phyloP scores from a whole-genome alignment of 1,140 invertebrate species.

The Aphelinus atriplicis region DNA sequence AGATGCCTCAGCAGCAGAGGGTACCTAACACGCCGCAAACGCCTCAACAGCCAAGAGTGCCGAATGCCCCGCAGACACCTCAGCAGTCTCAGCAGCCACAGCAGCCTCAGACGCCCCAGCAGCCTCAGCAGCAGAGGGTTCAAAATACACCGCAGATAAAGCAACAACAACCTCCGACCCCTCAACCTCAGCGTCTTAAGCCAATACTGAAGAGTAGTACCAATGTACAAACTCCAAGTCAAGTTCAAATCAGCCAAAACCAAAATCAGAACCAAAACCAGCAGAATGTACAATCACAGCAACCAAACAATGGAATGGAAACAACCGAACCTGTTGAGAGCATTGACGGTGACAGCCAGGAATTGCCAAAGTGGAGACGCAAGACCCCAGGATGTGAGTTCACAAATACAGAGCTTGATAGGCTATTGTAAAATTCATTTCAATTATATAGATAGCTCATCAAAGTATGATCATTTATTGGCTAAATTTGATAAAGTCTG shows the following conservation, averaged over 20 bases:
- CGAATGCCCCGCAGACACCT: constrained; percentile 30
- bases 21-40: constrained; percentile 35
- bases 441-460: background rate
- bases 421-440: background rate
- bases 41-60: constrained; percentile 30
- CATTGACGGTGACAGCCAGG: constrained; percentile 43
- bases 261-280: constrained; percentile 18
- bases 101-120: constrained; percentile 26
- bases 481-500: too few species aligned
- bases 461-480: background rate
- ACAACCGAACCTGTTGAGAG: constrained; percentile 38
- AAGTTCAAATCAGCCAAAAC: constrained; percentile 18
- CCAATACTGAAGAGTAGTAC: constrained; percentile 58
- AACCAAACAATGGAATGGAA: constrained; percentile 26
- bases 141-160: constrained; percentile 38
- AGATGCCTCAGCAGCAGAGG: constrained; percentile 41
- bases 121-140: constrained; percentile 26
- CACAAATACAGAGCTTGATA: background rate
- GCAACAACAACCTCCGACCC: constrained; percentile 27
- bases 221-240: constrained; percentile 13
- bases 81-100: constrained; percentile 29
- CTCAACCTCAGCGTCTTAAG: constrained; percentile 54
- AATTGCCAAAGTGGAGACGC: constrained; percentile 57
- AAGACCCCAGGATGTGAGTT: constrained; percentile 58
- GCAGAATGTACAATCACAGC: constrained; percentile 18